Base-by-base conservation (phyloP, 2,888 invertebrate species). In the Torymus texanus region DNA sequence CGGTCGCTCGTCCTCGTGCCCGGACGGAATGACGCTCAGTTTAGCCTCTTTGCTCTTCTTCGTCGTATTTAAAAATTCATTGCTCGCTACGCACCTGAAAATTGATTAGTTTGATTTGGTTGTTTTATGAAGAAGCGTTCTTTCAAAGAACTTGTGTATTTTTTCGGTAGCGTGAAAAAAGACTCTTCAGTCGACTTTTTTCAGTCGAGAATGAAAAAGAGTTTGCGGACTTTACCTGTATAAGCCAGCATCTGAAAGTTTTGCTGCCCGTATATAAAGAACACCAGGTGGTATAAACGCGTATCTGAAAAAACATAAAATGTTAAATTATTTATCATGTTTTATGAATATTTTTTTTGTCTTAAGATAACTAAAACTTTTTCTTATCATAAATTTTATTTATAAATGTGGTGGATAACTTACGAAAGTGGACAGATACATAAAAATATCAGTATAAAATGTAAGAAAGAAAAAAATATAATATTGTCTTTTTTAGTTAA, bases 231-330 rank as follows among this genome's bases (percentile, higher is more conserved):
- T 21, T 82, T 84, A 92, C 90, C 91, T 91, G 87, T 92, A 92
- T 84, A 87, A 88, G 85, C 92, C 92, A 84, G 90, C 90, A 88
- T 92, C 92, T 81, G 89, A 88, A 82, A 86, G 85, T 82, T 88
- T 88, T 79, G 92, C 91, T 85, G 90, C 89, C 84, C 88, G 90
- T 86, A 92, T 92, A 84, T 92, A 92, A 84, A 92, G 89, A 87
- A 91, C 90, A 87, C 92, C 92, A 86, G 91, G 91, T 87, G 90
- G 88, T 87, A 92, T 86, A 84, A 88, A 85, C 82, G 90, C 90
- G 88, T 91, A 91, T 88, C 92, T 92, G 41, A 88, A 83, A 85
- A 84, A 61, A 71, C 0, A 62, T 41, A 8, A 41, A 41, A 41
- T 8, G 41, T 41, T 41, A 8, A 29, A 14, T 55, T 29, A 51